Evolutionary conservation across 2,797 vertebrate species (phyloP).

Genomic region (Uromys caudimaculatus): DNA sequence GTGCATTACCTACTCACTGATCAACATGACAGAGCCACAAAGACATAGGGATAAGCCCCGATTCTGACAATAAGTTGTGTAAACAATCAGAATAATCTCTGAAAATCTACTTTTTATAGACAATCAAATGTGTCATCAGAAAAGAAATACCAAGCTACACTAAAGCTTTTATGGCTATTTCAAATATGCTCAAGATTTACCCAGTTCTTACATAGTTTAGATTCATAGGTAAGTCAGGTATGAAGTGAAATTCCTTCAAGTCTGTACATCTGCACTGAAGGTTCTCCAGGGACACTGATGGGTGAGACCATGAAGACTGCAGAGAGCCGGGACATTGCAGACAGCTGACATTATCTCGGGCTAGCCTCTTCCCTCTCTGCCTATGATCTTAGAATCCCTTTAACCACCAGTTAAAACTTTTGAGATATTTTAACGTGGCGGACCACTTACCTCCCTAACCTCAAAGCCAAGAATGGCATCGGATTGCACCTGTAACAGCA

Average conservation of each 20-base stretch:
- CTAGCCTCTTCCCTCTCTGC: not conserved
- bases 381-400: not conserved
- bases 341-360: not conserved
- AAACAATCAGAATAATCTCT: conserved; percentile 10
- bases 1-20: not conserved
- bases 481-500: too few relatives aligned
- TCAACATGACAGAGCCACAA: not conserved
- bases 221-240: not conserved
- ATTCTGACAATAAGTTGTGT: not conserved
- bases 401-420: not conserved
- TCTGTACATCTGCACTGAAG: not conserved
- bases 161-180: not conserved
- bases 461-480: not conserved
- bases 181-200: not conserved
- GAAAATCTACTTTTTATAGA: not conserved
- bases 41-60: not conserved
- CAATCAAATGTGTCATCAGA: not conserved
- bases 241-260: too few relatives aligned
- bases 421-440: not conserved
- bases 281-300: not conserved
- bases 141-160: not conserved
- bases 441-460: not conserved
- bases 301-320: too few relatives aligned
- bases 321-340: not conserved
- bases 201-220: not conserved